Evolutionary conservation across 2,797 vertebrate genomes (phyloP).

Genomic region (Karalla daura): DNA sequence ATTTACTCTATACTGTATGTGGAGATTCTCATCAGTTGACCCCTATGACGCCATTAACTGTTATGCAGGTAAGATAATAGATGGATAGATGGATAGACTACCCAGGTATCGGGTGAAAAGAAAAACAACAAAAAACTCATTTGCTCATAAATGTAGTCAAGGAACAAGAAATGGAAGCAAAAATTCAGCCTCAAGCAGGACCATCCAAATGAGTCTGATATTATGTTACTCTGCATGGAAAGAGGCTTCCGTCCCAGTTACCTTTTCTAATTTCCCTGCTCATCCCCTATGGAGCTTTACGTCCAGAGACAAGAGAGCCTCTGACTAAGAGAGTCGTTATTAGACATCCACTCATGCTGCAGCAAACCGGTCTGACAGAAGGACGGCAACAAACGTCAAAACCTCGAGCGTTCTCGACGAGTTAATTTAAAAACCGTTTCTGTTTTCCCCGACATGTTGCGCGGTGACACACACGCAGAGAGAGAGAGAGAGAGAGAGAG

Average conservation of each 20-base stretch:
- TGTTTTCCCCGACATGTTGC: neutral
- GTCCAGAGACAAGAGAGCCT: constrained; percentile 1
- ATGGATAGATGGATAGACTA: no score
- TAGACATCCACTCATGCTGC: constrained; percentile 8
- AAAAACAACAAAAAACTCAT: no score
- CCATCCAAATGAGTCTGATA: constrained; percentile 14
- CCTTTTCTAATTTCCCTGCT: constrained; percentile 18
- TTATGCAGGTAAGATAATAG: no score
- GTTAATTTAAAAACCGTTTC: neutral
- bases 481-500: no score
- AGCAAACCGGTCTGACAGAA: neutral
- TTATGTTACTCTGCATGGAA: constrained; percentile 9
- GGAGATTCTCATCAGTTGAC: no score
- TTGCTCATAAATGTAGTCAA: constrained; percentile 28
- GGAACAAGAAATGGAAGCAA: constrained; percentile 30
- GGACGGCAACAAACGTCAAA: neutral
- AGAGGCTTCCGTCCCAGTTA: constrained; percentile 28
- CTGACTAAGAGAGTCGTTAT: constrained; percentile 2
- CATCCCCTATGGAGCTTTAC: constrained; percentile 33
- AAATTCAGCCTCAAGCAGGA: constrained; percentile 18
- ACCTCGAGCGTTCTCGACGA: no score
- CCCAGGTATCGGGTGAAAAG: no score
- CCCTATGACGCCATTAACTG: no score
- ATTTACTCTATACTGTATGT: no score
- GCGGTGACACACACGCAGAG: neutral